Base-by-base conservation (phyloP, 2,888 invertebrate species). In the Melolontha melolontha region DNA sequence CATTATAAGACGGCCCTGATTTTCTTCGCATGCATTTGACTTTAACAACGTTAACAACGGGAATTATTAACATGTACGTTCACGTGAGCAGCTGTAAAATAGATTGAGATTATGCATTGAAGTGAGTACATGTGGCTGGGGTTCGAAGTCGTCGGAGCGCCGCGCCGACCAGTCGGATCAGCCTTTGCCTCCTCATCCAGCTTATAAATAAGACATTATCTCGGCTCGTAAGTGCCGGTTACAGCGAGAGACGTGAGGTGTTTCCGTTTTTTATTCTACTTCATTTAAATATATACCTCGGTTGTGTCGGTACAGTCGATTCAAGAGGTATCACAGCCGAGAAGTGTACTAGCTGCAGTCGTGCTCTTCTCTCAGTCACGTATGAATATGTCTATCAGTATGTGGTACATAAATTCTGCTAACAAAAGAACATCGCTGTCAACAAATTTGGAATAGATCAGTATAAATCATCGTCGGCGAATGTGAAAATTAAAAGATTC, bases 181-280 rank as follows among this genome's bases (percentile, higher is more conserved):
- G 59, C 34, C 29, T 47, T 47, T 47, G 47, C 59, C 47, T 27
- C 47, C 47, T 59, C 44, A 16, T 14, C 17, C 34, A 59, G 72
- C 79, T 79, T 80, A 80, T 80, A 81, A 81, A 81, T 81, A 81
- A 81, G 81, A 81, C 81, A 80, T 81, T 81, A 81, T 80, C 81
- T 81, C 68, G 68, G 73, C 73, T 74, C 75, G 75, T 76, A 78
- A 77, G 77, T 77, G 78, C 77, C 77, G 79, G 76, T 78, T 78
- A 78, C 77, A 74, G 78, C 75, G 74, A 77, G 74, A 77, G 79
- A 80, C 79, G 79, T 79, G 80, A 79, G 79, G 79, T 79, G 79
- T 79, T 79, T 79, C 77, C 75, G 72, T 77, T 78, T 79, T 79
- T 80, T 79, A 78, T 77, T 75, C 76, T 74, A 69, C 75, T 76